phyloP scores from a whole-genome alignment of 2,888 invertebrate species.

The Oscheius myriophilus region DNA sequence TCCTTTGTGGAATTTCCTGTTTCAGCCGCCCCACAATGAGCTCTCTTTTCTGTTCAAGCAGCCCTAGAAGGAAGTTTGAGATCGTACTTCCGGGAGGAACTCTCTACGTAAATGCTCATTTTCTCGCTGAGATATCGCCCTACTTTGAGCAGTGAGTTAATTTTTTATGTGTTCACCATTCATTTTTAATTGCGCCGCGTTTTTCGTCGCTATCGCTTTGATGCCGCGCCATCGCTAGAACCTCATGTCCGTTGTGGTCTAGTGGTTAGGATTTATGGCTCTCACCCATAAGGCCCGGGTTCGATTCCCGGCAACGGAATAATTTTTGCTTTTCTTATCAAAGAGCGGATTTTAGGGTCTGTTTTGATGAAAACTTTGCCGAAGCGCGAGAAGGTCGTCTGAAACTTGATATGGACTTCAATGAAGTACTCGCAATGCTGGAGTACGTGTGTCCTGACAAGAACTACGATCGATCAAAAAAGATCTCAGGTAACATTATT shows the following conservation, averaged over 20 bases:
- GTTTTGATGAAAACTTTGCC: conserved; percentile 21
- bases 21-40: conserved; percentile 1
- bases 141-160: conserved; percentile 28
- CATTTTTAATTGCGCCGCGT: not conserved
- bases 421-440: conserved; percentile 25
- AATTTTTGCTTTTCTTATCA: not conserved
- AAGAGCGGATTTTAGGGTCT: not conserved
- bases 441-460: conserved; percentile 28
- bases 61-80: conserved; percentile 20
- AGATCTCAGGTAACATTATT: conserved; percentile 16
- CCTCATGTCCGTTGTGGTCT: conserved; percentile 53
- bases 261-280: conserved; percentile 54
- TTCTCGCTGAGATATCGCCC: conserved; percentile 28
- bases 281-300: conserved; percentile 55
- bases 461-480: conserved; percentile 21
- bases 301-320: conserved; percentile 55
- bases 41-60: conserved; percentile 10
- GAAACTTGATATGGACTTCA: conserved; percentile 9
- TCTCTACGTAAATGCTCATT: conserved; percentile 28
- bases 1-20: not conserved
- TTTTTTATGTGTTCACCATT: not conserved
- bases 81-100: conserved; percentile 21
- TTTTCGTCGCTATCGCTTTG: no score
- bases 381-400: conserved; percentile 13
- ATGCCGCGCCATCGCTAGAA: no score